Evolutionary conservation across 2,113 vertebrate genomes (phyloP), one percentile per base, ranked within the genome.

Genomic region (Hiodon alosoides): DNA sequence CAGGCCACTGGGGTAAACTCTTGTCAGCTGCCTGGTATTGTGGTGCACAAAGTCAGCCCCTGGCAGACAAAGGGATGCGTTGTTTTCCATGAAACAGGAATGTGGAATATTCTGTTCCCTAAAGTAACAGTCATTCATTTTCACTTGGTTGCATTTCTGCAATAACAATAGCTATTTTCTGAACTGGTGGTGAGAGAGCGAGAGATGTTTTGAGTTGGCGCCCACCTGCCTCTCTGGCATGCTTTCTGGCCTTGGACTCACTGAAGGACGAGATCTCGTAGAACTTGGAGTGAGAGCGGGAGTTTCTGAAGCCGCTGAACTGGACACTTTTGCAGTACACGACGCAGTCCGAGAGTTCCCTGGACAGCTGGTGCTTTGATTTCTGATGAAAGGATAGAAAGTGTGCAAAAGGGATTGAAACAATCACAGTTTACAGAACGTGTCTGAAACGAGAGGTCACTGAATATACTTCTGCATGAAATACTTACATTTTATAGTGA

Each of bases 201-300:
- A 46, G n/a, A 47, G 7, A 50, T 7, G 52, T 13, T n/a, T 9
- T 52, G 65, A 54, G 69, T 90, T 58, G 86, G 4, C 67, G 5
- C 87, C 89, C 78, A 98, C 97, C 95, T 2, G 92, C 79, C 6
- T 98, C 96, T 79, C 87, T 89, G 69, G 95, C 85, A 62, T 94
- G 92, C 76, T 94, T 94, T 73, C 92, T 91, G 78, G 96, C 94
- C 83, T 96, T 98, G 76, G 88, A 90, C 85, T 98, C 97, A 0
- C 94, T 89, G 59, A 98, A 92, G 70, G 97, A 98, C 0, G 94
- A 94, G 57, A 93, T 92, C 81, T 98, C 96, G 0, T 93, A 97
- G 82, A 94, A 93, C 76, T 89, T 92, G 82, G 92, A 92, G 81
- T 94, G 86, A 65, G 90, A 82, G 57, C 80, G 90, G 0, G 95